Conservation (phyloP, 1,140 invertebrate species). For the Apolygus lucorum region DNA sequence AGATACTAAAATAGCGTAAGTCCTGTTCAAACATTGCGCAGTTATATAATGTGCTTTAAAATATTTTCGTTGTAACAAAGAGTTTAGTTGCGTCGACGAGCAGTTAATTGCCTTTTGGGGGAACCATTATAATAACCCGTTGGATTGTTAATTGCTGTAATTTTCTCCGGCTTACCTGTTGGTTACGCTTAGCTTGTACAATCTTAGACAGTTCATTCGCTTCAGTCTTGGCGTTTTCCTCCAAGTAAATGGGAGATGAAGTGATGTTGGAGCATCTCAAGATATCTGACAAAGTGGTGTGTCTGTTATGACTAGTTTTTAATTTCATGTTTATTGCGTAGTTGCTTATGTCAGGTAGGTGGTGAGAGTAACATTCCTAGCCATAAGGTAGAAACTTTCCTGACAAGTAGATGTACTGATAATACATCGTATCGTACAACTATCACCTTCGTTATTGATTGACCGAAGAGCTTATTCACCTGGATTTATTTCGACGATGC, state of each 20-base stretch:
- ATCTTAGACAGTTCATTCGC: background rate
- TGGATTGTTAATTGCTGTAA: slow-evolving; percentile 42
- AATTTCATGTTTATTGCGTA: background rate
- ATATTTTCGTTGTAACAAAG: background rate
- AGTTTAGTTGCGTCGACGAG: background rate
- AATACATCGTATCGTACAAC: no score
- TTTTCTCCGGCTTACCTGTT: slow-evolving; percentile 44
- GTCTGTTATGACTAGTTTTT: background rate
- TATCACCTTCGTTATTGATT: no score
- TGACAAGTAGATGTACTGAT: no score
- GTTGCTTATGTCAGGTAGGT: no score
- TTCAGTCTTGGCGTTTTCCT: background rate
- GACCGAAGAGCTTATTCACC: no score
- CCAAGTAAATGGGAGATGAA: background rate
- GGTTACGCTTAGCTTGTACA: slow-evolving; percentile 40
- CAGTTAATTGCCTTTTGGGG: background rate
- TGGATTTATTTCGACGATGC: no score
- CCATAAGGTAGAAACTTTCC: no score
- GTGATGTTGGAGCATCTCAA: background rate
- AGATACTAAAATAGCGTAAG: slow-evolving; percentile 27
- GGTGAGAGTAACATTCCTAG: no score
- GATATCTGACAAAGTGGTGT: background rate
- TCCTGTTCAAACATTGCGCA: background rate
- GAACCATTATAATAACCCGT: slow-evolving; percentile 36
- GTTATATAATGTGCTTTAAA: background rate